Evolutionary conservation across 2,888 invertebrate species (phyloP), one percentile per base, ranked within the genome.

Genomic region (Phlogophora meticulosa): DNA sequence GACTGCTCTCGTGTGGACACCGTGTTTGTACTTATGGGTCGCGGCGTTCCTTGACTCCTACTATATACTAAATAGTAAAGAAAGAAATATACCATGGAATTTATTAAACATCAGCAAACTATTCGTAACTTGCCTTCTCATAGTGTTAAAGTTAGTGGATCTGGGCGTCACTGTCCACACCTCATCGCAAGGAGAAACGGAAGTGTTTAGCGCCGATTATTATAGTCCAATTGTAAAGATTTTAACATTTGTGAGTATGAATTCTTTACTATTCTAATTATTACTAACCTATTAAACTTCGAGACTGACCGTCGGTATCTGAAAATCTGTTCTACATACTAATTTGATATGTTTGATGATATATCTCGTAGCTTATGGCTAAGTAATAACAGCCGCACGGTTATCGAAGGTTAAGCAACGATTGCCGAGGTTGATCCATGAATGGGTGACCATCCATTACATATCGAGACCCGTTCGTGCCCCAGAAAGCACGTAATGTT

Each of bases 1-100:
- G 90, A 99, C 99, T 0, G 97, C 98, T 1, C 93, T 99, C 34
- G 96, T 98, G 56, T 99, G 99, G 99, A 93, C 97, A 40, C 99
- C 99, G 0, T 98, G 98, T 91, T 96, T 96, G 57, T 98, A 98
- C 90, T 94, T 99, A 17, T 98, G 98, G 98, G 80, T 97, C 0
- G 97, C 98, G 83, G 96, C 97, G 7, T 93, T 97, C 42, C 93
- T 98, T 77, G 98, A 98, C 86, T 95, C 97, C 71, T 97, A 96
- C 89, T 98, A 98, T 87, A 96, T 98, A 80, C 89, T 97, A 78
- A 96, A 96, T 85, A 98, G 98, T 91, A 97, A 97, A 93, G 97
- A 97, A 87, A 96, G 96, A 88, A 96, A 98, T 90, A 97, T 98
- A 92, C 98, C 98, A 82, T 98, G 97, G 97, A 97, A 96, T 85